phyloP scores from a whole-genome alignment of 2,797 vertebrate genomes.

The Pitangus sulphuratus region DNA sequence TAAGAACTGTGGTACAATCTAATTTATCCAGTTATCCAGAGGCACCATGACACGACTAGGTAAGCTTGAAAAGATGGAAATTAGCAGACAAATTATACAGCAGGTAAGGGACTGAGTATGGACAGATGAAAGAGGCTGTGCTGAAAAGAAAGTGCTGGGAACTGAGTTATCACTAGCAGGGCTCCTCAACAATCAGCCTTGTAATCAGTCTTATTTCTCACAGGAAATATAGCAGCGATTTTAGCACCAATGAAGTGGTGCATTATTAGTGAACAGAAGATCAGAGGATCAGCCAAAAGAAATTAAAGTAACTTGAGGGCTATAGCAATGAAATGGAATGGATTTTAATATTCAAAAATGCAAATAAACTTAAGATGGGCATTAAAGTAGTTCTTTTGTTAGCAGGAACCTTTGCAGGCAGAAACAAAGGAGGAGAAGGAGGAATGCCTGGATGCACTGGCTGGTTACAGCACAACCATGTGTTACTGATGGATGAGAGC shows the following conservation, averaged over 20 bases:
- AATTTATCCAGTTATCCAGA: conserved; percentile 45
- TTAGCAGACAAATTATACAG: conserved; percentile 37
- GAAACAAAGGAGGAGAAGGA: neutral
- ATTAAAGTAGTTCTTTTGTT: neutral
- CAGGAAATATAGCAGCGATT: neutral
- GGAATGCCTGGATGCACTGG: neutral
- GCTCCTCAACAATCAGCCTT: neutral
- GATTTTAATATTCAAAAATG: neutral
- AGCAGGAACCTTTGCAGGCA: neutral
- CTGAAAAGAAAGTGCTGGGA: neutral
- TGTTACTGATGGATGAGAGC: neutral
- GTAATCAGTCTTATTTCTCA: conserved; percentile 27
- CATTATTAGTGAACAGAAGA: neutral
- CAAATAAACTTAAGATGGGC: neutral
- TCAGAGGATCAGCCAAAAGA: neutral
- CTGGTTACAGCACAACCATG: neutral
- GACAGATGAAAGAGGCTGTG: neutral
- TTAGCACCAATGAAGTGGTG: neutral
- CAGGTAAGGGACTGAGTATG: neutral
- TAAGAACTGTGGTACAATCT: neutral
- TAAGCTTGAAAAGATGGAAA: conserved; percentile 17
- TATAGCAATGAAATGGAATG: neutral
- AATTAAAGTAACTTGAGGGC: neutral
- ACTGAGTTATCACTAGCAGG: neutral
- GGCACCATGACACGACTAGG: neutral